Percentiles rank a stretch among this genome's conserved stretches.
Conservation (phyloP, 2,888 invertebrate species). For the Lasioglossum vierecki region DNA sequence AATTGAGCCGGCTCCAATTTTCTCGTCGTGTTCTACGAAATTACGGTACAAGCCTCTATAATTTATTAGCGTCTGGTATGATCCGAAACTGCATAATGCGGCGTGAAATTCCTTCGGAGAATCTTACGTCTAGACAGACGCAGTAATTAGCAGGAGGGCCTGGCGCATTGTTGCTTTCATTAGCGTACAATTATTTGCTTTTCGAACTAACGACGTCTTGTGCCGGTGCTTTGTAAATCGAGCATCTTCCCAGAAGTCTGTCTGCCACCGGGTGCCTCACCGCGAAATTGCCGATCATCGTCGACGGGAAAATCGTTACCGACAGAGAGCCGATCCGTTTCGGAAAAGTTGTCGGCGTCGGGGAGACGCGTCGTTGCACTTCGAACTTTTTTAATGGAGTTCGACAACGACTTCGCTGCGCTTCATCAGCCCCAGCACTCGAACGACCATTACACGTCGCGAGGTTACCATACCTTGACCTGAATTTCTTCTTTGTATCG, state of each 20-base stretch:
- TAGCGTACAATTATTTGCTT: slow-evolving; percentile 48
- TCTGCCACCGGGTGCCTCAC: neutral
- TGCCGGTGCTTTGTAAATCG: neutral
- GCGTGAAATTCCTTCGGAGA: slow-evolving; percentile 26
- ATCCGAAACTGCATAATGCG: slow-evolving; percentile 1
- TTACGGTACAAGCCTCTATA: neutral
- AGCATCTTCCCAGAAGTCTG: neutral
- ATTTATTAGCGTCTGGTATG: neutral
- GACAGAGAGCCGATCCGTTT: too few species aligned
- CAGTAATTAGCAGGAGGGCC: slow-evolving; percentile 45
- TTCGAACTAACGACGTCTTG: slow-evolving; percentile 14
- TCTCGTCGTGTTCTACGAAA: neutral
- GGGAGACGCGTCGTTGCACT: too few species aligned
- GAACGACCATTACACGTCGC: too few species aligned
- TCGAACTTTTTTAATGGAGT: too few species aligned
- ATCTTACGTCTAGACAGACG: neutral
- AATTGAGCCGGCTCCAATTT: neutral
- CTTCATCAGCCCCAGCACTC: too few species aligned
- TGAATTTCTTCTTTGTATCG: too few species aligned
- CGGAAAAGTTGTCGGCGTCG: too few species aligned
- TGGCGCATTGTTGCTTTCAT: slow-evolving; percentile 37
- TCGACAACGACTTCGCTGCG: too few species aligned
- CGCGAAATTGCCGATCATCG: too few species aligned
- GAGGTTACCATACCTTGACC: too few species aligned
- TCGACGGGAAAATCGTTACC: too few species aligned